Conservation (phyloP, 2,113 vertebrate species). For the Amblyornis subalaris region DNA sequence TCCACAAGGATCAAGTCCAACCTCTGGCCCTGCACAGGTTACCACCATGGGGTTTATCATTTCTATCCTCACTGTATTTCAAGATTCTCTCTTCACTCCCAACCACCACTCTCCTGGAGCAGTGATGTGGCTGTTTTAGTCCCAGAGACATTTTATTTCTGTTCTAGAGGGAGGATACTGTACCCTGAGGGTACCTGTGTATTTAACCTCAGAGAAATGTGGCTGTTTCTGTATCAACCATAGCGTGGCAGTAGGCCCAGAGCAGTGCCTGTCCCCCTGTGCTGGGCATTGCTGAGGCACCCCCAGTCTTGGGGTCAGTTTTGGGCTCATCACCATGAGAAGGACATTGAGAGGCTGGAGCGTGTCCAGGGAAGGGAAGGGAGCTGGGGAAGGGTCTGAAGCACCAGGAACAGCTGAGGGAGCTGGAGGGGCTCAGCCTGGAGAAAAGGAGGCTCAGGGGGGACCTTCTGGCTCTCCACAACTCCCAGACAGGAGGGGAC, state of each 20-base stretch:
- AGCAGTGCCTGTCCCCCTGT: neutral
- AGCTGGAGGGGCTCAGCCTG: neutral
- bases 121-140: neutral
- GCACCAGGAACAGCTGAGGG: rapidly evolving
- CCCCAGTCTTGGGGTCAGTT: neutral
- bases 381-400: neutral
- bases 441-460: neutral
- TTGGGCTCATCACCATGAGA: neutral
- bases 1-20: neutral
- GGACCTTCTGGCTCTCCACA: rapidly evolving
- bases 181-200: no score
- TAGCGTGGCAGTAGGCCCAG: neutral
- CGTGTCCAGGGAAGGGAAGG: rapidly evolving
- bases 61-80: neutral
- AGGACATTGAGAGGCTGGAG: neutral
- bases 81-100: rapidly evolving
- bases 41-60: rapidly evolving
- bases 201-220: rapidly evolving
- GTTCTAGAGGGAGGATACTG: neutral
- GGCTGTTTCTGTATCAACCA: neutral
- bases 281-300: neutral
- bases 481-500: neutral
- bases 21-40: neutral
- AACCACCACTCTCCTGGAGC: neutral
- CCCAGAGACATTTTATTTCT: neutral